Base-by-base conservation (phyloP, 2,888 invertebrate species). In the Agonopterix alstromeriana region DNA sequence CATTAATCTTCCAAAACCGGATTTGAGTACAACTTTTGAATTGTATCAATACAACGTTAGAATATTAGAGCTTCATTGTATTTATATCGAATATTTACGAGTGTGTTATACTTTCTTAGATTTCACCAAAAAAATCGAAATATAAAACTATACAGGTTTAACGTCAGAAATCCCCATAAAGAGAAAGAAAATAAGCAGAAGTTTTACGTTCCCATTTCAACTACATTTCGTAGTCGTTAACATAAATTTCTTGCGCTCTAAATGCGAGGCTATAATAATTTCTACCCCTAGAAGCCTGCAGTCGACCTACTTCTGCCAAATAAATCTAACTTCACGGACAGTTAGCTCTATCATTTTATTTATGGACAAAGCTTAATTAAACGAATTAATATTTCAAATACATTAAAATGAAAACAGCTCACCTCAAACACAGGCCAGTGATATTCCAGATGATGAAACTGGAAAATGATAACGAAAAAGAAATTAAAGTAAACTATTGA, bases 181-280 rank as follows among this genome's bases (percentile, higher is more conserved):
- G 35, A 42, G 42, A 47, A 50, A 63, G 57, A 56, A 53, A 61
- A 57, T 53, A 55, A 59, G 50, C 46, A 48, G 50, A 58, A 57
- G 54, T 63, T 63, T 63, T 65, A 64, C 54, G 67, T 60, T 48
- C 48, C 54, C 51, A 56, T 53, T 61, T 56, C 54, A 55, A 59
- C 61, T 67, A 63, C 54, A 64, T 67, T 71, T 64, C 56, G 53
- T 50, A 61, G 66, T 63, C 63, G 70, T 72, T 73, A 64, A 63
- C 70, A 74, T 75, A 77, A 70, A 78, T 77, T 73, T 70, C 60
- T 63, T 61, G 60, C 56, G 65, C 65, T 70, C 65, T 62, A 70
- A 74, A 74, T 68, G 58, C 63, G 61, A 58, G 58, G 61, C 56
- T 61, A 53, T 60, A 56, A 68, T 51, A 52, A 65, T 69, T 70